Conservation (phyloP, 2,797 vertebrate species). For the Anomalospiza imberbis region DNA sequence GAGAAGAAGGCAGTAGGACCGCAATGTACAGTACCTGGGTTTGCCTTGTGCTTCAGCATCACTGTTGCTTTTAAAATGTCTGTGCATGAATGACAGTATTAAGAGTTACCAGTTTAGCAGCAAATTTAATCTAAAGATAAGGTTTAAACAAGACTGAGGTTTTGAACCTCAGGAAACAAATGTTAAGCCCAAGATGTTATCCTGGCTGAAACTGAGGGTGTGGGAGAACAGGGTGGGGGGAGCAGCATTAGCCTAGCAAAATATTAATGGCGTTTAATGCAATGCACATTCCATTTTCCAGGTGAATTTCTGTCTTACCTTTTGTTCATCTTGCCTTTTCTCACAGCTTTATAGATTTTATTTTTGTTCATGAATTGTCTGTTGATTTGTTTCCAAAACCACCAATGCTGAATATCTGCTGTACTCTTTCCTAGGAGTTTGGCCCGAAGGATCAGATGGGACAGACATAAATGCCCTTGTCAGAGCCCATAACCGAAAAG, state of each 20-base stretch:
- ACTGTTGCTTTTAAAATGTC: background rate
- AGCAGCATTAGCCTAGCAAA: background rate
- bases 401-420: background rate
- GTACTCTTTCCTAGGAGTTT: slow-evolving; percentile 82
- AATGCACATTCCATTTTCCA: background rate
- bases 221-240: rapidly evolving
- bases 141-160: background rate
- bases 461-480: slow-evolving; percentile 97
- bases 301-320: background rate
- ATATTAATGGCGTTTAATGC: background rate
- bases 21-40: background rate
- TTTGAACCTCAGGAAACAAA: background rate
- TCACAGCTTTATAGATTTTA: background rate
- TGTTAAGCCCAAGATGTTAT: background rate
- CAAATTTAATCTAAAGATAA: background rate
- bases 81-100: background rate
- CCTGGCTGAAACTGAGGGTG: background rate
- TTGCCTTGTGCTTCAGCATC: background rate
- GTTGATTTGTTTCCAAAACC: background rate
- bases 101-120: background rate
- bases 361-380: background rate
- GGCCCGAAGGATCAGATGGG: slow-evolving; percentile 97
- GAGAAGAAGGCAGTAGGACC: background rate
- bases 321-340: background rate
- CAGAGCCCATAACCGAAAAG: slow-evolving; percentile 89